phyloP scores from a whole-genome alignment of 2,797 vertebrate genomes.

The Morus bassanus region DNA sequence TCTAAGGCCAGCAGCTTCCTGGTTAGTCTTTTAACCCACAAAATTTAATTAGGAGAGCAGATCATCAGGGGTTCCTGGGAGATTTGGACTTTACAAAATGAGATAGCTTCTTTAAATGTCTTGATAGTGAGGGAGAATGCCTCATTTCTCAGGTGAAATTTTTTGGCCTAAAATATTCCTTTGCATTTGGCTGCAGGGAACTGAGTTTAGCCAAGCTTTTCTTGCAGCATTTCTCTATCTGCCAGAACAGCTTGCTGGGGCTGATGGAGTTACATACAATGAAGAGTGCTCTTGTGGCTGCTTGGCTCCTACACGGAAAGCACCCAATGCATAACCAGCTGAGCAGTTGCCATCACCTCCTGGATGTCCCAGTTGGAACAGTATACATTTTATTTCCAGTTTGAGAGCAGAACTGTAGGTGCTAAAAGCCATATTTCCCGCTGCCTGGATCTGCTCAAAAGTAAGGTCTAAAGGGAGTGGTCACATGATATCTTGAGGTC shows the following conservation, averaged over 20 bases:
- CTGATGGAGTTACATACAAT: background rate
- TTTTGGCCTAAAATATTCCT: background rate
- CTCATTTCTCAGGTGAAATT: background rate
- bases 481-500: background rate
- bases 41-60: background rate
- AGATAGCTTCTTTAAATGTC: background rate
- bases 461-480: background rate
- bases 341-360: background rate
- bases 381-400: background rate
- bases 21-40: background rate
- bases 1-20: background rate
- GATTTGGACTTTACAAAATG: background rate
- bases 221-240: background rate
- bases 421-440: background rate
- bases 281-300: background rate
- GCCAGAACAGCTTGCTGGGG: background rate
- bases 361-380: background rate
- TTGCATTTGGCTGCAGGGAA: background rate
- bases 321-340: background rate
- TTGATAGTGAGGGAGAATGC: background rate
- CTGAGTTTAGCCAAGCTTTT: background rate
- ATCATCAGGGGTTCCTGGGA: background rate
- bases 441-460: background rate
- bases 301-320: background rate
- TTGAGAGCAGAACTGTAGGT: background rate